Evolutionary conservation across 2,797 vertebrate genomes (phyloP).

Genomic region (Knipowitschia caucasica): DNA sequence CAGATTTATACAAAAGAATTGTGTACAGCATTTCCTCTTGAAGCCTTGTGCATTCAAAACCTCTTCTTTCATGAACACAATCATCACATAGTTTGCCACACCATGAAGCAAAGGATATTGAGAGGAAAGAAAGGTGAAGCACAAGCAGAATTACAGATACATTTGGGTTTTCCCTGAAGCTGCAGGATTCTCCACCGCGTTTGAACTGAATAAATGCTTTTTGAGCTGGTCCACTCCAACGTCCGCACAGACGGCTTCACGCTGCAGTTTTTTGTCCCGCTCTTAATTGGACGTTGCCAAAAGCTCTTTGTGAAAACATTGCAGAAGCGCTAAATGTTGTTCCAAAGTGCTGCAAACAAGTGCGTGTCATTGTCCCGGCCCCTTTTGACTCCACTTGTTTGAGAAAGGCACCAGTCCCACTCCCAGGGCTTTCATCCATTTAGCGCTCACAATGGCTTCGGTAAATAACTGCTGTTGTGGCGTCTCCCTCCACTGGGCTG

Average conservation of each 20-base stretch:
- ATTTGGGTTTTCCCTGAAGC: background rate
- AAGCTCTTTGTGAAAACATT: background rate
- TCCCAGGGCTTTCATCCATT: conserved; percentile 42
- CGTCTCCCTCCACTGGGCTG: conserved; percentile 57
- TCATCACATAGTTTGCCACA: too few relatives aligned
- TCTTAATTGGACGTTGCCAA: background rate
- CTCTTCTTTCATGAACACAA: too few relatives aligned
- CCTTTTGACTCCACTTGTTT: conserved; percentile 15
- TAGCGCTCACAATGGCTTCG: conserved; percentile 44
- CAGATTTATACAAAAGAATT: too few relatives aligned
- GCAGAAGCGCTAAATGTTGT: background rate
- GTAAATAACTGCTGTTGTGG: conserved; percentile 54
- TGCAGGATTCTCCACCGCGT: background rate
- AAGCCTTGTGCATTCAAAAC: too few relatives aligned
- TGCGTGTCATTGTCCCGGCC: background rate
- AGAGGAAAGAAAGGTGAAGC: background rate
- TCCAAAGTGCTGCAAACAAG: background rate
- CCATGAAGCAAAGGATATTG: too few relatives aligned
- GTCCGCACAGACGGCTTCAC: background rate
- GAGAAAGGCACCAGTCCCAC: conserved; percentile 29
- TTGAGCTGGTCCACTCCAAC: background rate
- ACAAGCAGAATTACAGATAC: background rate
- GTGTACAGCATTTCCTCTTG: too few relatives aligned
- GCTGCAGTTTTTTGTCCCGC: background rate
- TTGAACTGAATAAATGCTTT: background rate